Percentiles rank a stretch among this genome's conserved stretches.
Evolutionary conservation across 1,140 invertebrate genomes (phyloP).

Genomic region (Ericerus pela): DNA sequence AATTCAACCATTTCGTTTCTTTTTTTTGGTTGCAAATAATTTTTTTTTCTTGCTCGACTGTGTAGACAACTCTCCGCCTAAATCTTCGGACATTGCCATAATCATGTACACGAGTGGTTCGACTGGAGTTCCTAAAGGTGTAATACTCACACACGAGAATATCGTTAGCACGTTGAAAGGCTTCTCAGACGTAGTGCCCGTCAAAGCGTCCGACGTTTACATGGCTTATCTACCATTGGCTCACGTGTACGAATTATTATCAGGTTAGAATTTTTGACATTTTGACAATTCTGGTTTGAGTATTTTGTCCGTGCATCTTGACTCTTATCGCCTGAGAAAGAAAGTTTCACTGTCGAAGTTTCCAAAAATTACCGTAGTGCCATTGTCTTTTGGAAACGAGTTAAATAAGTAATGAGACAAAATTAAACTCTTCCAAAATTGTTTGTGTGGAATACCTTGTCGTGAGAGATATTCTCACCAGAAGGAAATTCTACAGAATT

Average conservation of each 20-base stretch:
- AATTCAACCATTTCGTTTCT: background rate
- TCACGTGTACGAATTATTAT: conserved; percentile 89
- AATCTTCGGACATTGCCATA: conserved; percentile 64
- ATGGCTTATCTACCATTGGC: conserved; percentile 92
- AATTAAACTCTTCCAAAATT: no score
- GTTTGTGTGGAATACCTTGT: no score
- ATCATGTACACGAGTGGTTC: conserved; percentile 95
- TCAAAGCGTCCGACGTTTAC: conserved; percentile 60
- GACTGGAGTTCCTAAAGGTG: conserved; percentile 79
- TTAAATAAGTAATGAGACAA: no score
- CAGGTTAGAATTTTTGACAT: no score
- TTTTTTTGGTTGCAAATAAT: background rate
- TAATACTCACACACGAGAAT: conserved; percentile 76
- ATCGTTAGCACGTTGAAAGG: conserved; percentile 75
- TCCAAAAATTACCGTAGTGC: no score
- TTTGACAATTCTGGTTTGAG: no score
- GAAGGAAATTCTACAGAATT: no score
- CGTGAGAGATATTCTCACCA: no score
- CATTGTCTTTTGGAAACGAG: no score
- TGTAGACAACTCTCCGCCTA: conserved; percentile 38
- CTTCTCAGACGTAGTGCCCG: conserved; percentile 63
- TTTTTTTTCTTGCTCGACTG: background rate
- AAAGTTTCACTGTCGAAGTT: no score
- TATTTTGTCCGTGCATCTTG: no score
- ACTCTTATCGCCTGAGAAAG: no score